Evolutionary conservation across 1,140 invertebrate genomes (phyloP).

Genomic region (Lordiphosa collinella): DNA sequence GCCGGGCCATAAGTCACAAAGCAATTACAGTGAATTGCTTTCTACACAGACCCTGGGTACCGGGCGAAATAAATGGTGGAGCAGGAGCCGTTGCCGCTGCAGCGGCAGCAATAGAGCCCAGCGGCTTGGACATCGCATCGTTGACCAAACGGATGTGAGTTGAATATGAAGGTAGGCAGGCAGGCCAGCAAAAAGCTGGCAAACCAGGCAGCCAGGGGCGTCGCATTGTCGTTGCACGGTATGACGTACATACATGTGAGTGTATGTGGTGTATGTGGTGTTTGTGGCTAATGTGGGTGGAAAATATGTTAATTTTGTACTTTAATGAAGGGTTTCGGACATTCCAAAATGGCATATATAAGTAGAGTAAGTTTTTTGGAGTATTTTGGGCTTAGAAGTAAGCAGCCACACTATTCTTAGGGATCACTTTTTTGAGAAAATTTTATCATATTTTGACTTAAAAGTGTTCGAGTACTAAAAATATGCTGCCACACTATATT

Average conservation of each 20-base stretch:
- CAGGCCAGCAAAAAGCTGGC: not conserved
- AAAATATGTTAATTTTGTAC: constrained; percentile 9
- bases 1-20: constrained; percentile 78
- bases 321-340: not conserved
- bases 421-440: too few relatives aligned
- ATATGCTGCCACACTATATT: too few relatives aligned
- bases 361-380: not conserved
- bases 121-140: constrained; percentile 43
- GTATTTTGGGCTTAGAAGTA: not conserved
- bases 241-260: not conserved
- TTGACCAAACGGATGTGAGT: constrained; percentile 28
- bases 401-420: not conserved
- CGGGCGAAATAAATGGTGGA: constrained; percentile 53
- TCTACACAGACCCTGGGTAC: constrained; percentile 46
- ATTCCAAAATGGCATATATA: not conserved
- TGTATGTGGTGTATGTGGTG: too few relatives aligned
- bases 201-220: constrained; percentile 1
- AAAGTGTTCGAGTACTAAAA: too few relatives aligned
- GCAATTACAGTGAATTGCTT: constrained; percentile 78
- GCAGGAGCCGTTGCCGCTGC: constrained; percentile 25
- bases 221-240: not conserved
- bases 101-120: constrained; percentile 48
- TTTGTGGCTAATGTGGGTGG: not conserved
- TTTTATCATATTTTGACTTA: too few relatives aligned
- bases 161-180: constrained; percentile 10